These are phyloP conservation scores for Calonectris borealis DNA, from an alignment of 2,113 vertebrate genomes.

Conservation along the genomic window DNA sequence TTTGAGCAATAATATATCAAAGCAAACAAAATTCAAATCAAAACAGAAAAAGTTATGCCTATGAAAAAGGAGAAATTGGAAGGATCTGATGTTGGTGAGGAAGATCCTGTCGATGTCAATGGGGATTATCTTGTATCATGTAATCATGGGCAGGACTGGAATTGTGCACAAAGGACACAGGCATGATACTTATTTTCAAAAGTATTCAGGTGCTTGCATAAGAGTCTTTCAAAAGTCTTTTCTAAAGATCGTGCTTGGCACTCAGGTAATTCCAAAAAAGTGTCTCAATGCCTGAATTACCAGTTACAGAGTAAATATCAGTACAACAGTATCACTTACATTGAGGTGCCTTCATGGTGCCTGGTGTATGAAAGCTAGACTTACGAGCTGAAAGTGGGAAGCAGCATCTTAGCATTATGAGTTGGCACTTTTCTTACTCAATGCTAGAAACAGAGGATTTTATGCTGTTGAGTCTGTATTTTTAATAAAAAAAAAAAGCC, in stretches of 20 bases:
- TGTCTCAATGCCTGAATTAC: not conserved
- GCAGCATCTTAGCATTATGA: not conserved
- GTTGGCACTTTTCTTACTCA: not conserved
- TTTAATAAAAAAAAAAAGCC: not conserved
- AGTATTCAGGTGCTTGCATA: not conserved
- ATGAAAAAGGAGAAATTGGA: not conserved
- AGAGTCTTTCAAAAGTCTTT: not conserved
- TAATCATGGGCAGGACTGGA: not conserved
- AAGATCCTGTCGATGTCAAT: not conserved
- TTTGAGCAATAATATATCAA: not conserved
- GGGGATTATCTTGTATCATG: not conserved
- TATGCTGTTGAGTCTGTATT: not conserved
- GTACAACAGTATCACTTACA: not conserved
- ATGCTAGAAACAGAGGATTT: not conserved
- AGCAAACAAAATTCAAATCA: not conserved
- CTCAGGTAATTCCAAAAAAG: not conserved
- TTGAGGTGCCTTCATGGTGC: not conserved
- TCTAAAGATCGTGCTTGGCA: not conserved
- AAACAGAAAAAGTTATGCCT: not conserved
- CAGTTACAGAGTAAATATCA: not conserved
- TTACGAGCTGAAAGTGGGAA: not conserved
- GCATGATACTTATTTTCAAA: not conserved
- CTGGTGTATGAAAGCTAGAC: not conserved
- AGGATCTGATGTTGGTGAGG: not conserved
- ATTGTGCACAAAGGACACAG: not conserved